Evolutionary conservation across 2,888 invertebrate species (phyloP).

Genomic region (Folsomia candida): DNA sequence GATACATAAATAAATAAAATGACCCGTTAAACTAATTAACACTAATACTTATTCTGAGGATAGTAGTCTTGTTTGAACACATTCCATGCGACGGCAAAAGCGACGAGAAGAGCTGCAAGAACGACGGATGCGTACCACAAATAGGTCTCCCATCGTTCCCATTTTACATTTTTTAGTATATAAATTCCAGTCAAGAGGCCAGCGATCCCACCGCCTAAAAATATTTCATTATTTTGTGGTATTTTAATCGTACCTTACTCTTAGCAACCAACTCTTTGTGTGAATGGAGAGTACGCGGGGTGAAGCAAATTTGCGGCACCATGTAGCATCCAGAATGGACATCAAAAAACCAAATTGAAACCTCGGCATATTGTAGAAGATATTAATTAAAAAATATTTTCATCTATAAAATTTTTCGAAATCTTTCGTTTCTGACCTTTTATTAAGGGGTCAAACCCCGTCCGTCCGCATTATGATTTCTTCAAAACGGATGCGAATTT

Average conservation of each 20-base stretch:
- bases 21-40: not conserved
- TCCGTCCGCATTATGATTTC: too few species aligned
- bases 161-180: constrained; percentile 72
- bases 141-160: constrained; percentile 74
- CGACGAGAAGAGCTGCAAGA: constrained; percentile 68
- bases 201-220: constrained; percentile 59
- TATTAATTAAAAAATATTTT: too few species aligned
- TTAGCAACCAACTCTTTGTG: too few species aligned
- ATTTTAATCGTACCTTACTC: not conserved
- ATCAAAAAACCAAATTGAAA: too few species aligned
- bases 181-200: constrained; percentile 81
- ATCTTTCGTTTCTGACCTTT: too few species aligned
- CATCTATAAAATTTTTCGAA: too few species aligned
- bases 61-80: constrained; percentile 55
- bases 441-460: too few species aligned
- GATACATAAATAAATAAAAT: not conserved
- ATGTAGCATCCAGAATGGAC: too few species aligned
- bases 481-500: too few species aligned
- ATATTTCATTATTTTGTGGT: not conserved
- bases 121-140: constrained; percentile 79
- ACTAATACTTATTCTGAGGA: constrained; percentile 9
- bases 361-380: too few species aligned
- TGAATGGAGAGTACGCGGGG: not conserved
- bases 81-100: constrained; percentile 71
- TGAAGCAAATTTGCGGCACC: not conserved